phyloP scores from a whole-genome alignment of 2,113 vertebrate species.

The Isichthys henryi region DNA sequence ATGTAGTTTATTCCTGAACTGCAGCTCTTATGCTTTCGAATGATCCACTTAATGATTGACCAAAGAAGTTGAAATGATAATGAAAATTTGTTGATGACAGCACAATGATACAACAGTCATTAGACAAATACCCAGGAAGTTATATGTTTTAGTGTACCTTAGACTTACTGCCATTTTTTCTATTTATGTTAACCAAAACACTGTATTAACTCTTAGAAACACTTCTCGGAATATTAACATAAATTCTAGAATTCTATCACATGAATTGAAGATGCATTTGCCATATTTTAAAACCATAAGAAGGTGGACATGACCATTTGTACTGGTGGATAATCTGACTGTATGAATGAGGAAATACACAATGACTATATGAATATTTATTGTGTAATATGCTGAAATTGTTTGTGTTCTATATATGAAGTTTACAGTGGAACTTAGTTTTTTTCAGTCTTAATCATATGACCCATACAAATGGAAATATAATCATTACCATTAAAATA shows the following conservation, averaged over 20 bases:
- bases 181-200: too few relatives aligned
- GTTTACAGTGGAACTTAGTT: not conserved
- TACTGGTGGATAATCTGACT: not conserved
- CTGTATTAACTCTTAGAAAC: not conserved
- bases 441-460: not conserved
- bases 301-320: not conserved
- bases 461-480: not conserved
- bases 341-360: not conserved
- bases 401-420: not conserved
- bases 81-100: not conserved
- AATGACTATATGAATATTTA: not conserved
- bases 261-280: not conserved
- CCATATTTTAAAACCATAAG: not conserved
- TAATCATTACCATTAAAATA: not conserved
- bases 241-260: not conserved
- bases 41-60: not conserved
- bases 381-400: not conserved
- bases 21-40: not conserved
- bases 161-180: not conserved
- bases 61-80: not conserved
- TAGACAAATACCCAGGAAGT: not conserved
- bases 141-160: not conserved
- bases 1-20: not conserved
- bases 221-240: not conserved
- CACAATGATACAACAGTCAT: not conserved